Evolutionary conservation across 2,797 vertebrate species (phyloP).

Genomic region (Liparis tanakae): DNA sequence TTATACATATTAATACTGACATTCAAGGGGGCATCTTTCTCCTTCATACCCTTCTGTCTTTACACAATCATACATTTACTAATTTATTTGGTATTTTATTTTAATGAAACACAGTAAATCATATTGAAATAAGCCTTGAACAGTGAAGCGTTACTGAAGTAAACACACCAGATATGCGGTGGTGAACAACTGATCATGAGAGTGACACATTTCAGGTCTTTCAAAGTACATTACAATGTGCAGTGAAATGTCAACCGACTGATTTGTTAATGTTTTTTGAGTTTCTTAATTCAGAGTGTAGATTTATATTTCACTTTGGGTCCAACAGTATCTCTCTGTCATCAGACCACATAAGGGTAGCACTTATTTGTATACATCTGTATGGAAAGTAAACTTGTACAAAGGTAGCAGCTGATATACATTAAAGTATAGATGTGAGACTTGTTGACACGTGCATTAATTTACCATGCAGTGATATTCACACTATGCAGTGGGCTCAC

Average conservation of each 20-base stretch:
- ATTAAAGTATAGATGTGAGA: neutral
- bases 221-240: constrained; percentile 6
- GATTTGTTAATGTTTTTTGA: neutral
- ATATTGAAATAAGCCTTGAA: neutral
- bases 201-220: neutral
- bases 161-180: neutral
- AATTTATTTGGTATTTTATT: neutral
- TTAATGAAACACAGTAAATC: neutral
- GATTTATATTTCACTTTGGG: neutral
- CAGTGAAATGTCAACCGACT: neutral
- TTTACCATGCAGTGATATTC: neutral
- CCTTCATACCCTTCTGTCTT: neutral
- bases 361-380: neutral
- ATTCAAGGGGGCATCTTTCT: neutral
- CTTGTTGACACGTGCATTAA: neutral
- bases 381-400: neutral
- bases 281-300: neutral
- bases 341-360: too few relatives aligned
- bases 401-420: neutral
- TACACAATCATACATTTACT: neutral
- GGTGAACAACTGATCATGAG: neutral
- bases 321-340: neutral
- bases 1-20: neutral
- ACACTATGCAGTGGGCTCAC: neutral
- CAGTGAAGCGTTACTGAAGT: neutral